Evolutionary conservation across 2,888 invertebrate genomes (phyloP).

Genomic region (Drosophila falleni): DNA sequence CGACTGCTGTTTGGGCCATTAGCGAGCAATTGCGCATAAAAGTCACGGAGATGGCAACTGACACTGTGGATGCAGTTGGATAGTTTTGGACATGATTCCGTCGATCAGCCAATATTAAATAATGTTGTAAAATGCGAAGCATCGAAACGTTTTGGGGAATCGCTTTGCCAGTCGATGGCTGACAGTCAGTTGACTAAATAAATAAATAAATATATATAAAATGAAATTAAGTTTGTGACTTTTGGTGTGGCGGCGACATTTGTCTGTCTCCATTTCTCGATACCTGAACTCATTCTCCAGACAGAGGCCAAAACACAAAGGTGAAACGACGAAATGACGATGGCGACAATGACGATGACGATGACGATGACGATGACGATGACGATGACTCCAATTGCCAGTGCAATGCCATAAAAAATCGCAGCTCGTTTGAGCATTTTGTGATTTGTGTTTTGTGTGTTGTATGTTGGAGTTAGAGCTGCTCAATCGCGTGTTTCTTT

Average conservation of each 20-base stretch:
- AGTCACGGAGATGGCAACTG: constrained; percentile 65
- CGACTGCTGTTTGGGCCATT: constrained; percentile 62
- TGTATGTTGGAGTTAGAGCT: constrained; percentile 36
- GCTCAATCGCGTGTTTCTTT: constrained; percentile 73
- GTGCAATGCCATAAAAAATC: constrained; percentile 73
- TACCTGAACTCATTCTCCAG: constrained; percentile 14
- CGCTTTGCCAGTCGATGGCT: constrained; percentile 23
- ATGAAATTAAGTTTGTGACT: constrained; percentile 72
- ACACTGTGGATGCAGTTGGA: constrained; percentile 50
- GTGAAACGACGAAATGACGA: constrained; percentile 76
- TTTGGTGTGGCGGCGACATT: constrained; percentile 63
- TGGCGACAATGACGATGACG: constrained; percentile 31
- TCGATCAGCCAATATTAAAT: constrained; percentile 78
- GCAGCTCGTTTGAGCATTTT: constrained; percentile 79
- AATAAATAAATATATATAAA: constrained; percentile 78
- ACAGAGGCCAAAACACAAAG: constrained; percentile 64
- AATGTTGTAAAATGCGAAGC: constrained; percentile 72
- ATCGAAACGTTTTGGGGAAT: constrained; percentile 52
- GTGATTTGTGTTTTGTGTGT: constrained; percentile 74
- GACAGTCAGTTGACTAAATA: constrained; percentile 61
- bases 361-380: constrained; percentile 28
- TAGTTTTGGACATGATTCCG: constrained; percentile 51
- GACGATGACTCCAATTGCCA: constrained; percentile 57
- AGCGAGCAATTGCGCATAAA: constrained; percentile 79
- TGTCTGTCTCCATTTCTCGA: constrained; percentile 52